Evolutionary conservation across 2,888 invertebrate genomes (phyloP).

Genomic region (Rhagonycha lutea): DNA sequence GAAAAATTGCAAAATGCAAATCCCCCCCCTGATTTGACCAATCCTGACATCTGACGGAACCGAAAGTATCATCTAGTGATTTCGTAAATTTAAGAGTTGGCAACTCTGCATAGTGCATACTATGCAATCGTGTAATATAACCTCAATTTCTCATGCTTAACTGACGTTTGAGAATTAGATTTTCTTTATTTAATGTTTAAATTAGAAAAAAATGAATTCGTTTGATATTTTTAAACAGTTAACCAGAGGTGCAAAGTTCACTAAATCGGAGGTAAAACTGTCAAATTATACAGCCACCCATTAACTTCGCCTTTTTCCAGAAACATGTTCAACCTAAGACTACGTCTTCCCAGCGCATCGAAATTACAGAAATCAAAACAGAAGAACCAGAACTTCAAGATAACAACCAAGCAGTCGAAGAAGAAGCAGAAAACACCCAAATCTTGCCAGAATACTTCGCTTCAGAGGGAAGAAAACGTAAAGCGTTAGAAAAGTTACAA

Average conservation of each 20-base stretch:
- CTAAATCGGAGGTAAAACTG: not conserved
- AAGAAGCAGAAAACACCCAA: conserved; percentile 6
- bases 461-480: conserved; percentile 23
- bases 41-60: no score
- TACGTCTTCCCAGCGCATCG: not conserved
- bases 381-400: conserved; percentile 5
- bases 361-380: not conserved
- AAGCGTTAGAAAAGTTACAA: conserved; percentile 46
- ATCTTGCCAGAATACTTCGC: conserved; percentile 21
- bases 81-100: no score
- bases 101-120: no score
- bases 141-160: no score
- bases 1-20: no score
- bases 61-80: no score
- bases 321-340: not conserved
- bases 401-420: conserved; percentile 14
- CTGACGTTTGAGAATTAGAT: no score
- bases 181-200: no score
- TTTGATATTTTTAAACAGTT: not conserved
- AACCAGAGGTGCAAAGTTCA: conserved; percentile 1
- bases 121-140: no score
- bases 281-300: not conserved
- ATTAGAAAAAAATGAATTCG: not conserved
- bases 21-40: no score
- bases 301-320: not conserved